These are phyloP conservation scores for Mus minutoides DNA, from an alignment of 2,797 vertebrate genomes.

Conservation along the genomic window DNA sequence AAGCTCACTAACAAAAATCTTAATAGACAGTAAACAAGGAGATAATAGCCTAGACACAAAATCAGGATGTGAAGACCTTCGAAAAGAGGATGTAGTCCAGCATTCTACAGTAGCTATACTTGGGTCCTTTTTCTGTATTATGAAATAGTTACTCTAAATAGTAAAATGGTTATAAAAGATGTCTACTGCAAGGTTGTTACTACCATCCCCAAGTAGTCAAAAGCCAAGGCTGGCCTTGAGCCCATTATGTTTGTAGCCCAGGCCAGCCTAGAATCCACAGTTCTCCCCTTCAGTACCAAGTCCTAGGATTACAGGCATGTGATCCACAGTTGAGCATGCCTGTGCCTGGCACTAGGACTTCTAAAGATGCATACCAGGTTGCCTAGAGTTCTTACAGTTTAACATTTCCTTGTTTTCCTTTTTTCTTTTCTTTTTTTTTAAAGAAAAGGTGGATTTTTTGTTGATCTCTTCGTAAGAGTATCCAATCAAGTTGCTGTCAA, in stretches of 20 bases:
- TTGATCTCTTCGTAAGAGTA: conserved; percentile 97
- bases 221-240: not conserved
- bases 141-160: not conserved
- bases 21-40: not conserved
- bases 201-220: not conserved
- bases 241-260: not conserved
- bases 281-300: not conserved
- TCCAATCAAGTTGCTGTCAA: conserved; percentile 98
- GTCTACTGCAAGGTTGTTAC: not conserved
- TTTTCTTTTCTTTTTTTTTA: conserved; percentile 17
- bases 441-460: conserved; percentile 98
- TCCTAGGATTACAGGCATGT: not conserved
- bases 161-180: not conserved
- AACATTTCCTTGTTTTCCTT: not conserved
- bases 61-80: not conserved
- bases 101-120: not conserved
- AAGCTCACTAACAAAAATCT: not conserved
- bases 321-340: not conserved
- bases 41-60: not conserved
- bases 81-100: not conserved
- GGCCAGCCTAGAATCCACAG: not conserved
- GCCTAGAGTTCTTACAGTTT: not conserved
- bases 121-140: not conserved
- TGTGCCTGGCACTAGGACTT: not conserved
- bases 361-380: not conserved